Base-by-base conservation (phyloP, 2,888 invertebrate genomes). In the Phortica magna region DNA sequence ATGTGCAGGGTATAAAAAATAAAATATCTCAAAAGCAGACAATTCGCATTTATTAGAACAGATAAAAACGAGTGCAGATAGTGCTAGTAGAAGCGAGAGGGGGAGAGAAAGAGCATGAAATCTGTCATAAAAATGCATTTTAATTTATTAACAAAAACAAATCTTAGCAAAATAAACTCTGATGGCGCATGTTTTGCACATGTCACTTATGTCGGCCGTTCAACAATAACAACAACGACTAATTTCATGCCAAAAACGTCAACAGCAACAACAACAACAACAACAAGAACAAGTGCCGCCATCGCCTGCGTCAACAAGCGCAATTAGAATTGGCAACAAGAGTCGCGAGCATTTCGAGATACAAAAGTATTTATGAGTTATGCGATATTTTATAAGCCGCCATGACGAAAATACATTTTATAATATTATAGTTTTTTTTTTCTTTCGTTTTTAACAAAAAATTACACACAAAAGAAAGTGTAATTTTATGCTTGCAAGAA, bases 181-280 rank as follows among this genome's bases (percentile, higher is more conserved):
- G n/a, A n/a, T n/a, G n/a, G n/a, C n/a, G n/a, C n/a, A n/a, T n/a
- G 61, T 31, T 31, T 31, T 31, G 77, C 75, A 78, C 75, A 81
- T 80, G 78, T 76, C 78, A 48, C 48, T 48, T 48, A 9, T 48
- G 48, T 9, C 48, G 48, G 48, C 2, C 48, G 10, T 48, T 22
- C 22, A 19, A 83, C 83, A 85, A 87, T 83, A 88, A 88, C 88
- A 85, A 87, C 88, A 39, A 14, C 65, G 14, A 65, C 41, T 88
- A 87, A 88, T 85, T 85, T 88, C 88, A 81, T 86, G 87, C 88
- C 81, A 83, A 80, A 84, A 82, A 79, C 80, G 82, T 75, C 72
- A 65, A 43, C 82, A 77, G 71, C 77, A 76, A 14, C 75, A 75
- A 41, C 82, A 77, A 41, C 59, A 55, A 41, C 68, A 68, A 17